These are phyloP conservation scores for Chelonus insularis DNA, from an alignment of 1,140 invertebrate genomes.

Conservation along the genomic window DNA sequence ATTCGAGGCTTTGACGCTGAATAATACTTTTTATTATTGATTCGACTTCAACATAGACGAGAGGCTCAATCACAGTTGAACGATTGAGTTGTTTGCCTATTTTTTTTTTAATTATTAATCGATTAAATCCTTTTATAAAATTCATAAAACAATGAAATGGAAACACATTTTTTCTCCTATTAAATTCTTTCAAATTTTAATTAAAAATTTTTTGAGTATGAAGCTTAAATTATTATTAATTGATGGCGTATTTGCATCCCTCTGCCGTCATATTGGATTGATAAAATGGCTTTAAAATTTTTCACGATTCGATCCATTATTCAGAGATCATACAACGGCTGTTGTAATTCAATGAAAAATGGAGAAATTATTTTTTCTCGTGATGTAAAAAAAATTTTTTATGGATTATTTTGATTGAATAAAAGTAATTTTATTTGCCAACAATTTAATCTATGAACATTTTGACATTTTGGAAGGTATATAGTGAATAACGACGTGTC, in stretches of 20 bases:
- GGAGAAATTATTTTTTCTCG: not conserved
- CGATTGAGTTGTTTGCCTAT: not conserved
- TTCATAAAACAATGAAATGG: not conserved
- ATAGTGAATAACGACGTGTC: conserved; percentile 14
- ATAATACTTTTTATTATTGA: conserved; percentile 4
- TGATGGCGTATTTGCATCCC: no score
- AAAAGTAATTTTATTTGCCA: not conserved
- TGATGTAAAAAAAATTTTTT: not conserved
- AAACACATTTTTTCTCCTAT: no score
- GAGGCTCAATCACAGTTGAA: not conserved
- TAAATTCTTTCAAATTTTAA: no score
- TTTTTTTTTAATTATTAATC: no score
- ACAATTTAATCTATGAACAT: not conserved
- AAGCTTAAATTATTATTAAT: no score
- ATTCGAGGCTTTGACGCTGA: not conserved
- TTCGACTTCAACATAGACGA: not conserved
- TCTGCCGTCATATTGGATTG: no score
- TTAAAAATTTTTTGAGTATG: no score
- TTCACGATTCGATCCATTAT: no score
- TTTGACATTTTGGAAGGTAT: conserved; percentile 7
- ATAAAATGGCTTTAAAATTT: no score
- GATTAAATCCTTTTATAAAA: no score
- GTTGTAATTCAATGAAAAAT: no score
- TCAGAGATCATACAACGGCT: no score
- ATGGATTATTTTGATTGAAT: not conserved